A percentile compares a stretch with the other conserved stretches of the same genome.
Evolutionary conservation across 2,888 invertebrate genomes (phyloP).

Genomic region (Cremastinae sp.): DNA sequence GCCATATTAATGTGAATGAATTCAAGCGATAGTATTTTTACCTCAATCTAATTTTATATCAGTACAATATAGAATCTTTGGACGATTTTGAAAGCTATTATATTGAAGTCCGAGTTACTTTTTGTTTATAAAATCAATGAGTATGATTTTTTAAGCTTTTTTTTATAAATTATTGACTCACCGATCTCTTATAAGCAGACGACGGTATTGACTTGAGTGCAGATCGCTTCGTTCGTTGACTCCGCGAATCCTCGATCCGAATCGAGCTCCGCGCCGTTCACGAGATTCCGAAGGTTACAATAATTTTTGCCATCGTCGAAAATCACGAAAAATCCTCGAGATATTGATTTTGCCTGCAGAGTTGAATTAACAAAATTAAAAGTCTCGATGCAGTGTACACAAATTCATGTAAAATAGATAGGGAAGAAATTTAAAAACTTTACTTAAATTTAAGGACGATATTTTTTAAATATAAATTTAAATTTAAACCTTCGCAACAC

Average conservation of each 20-base stretch:
- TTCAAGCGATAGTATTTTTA: neutral
- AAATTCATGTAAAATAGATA: slow-evolving; percentile 8
- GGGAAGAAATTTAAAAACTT: neutral
- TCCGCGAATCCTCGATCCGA: slow-evolving; percentile 63
- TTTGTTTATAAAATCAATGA: neutral
- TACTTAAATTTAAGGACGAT: neutral
- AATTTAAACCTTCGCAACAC: slow-evolving; percentile 63
- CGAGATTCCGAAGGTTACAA: slow-evolving; percentile 70
- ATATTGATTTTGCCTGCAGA: slow-evolving; percentile 69
- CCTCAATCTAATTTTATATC: slow-evolving; percentile 5
- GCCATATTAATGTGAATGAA: neutral
- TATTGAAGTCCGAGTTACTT: neutral
- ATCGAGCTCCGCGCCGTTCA: slow-evolving; percentile 64
- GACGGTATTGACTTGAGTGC: slow-evolving; percentile 70
- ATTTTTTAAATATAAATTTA: slow-evolving; percentile 3
- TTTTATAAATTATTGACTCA: slow-evolving; percentile 28
- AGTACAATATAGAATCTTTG: slow-evolving; percentile 26
- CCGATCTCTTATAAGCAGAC: slow-evolving; percentile 55
- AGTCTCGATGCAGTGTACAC: no score
- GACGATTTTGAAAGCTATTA: neutral
- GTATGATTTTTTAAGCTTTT: no score
- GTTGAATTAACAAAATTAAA: no score
- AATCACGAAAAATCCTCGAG: slow-evolving; percentile 68
- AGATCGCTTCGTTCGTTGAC: slow-evolving; percentile 64
- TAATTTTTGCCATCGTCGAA: slow-evolving; percentile 71